Percentiles rank a stretch among this genome's conserved stretches.
These are phyloP conservation scores for Pelodytes ibericus DNA, from an alignment of 2,797 vertebrate species.

Conservation along the genomic window DNA sequence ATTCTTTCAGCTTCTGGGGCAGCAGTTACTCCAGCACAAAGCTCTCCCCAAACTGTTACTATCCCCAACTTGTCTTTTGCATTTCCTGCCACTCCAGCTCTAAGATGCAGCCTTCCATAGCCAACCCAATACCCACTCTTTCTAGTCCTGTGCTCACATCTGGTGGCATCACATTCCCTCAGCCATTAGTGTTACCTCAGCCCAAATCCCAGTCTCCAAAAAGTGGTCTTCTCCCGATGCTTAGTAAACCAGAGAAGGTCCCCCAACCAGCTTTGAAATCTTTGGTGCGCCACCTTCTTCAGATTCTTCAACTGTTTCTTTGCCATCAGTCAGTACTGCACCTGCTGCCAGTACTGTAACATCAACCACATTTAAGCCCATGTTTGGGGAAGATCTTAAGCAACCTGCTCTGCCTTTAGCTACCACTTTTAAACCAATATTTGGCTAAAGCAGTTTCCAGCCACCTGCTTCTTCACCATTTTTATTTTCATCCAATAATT, in stretches of 20 bases:
- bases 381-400: slow-evolving; percentile 71
- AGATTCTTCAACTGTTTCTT: not conserved
- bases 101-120: no score
- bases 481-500: slow-evolving; percentile 43
- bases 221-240: slow-evolving; percentile 61
- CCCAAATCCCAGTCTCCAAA: slow-evolving; percentile 59
- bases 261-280: slow-evolving; percentile 60
- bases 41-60: not conserved
- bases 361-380: slow-evolving; percentile 77
- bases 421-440: slow-evolving; percentile 81
- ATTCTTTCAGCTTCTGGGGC: slow-evolving; percentile 25
- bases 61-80: not conserved
- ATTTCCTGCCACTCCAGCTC: not conserved
- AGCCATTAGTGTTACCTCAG: slow-evolving; percentile 44
- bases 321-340: no score
- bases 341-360: slow-evolving; percentile 60
- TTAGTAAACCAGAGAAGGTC: slow-evolving; percentile 50
- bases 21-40: slow-evolving; percentile 26
- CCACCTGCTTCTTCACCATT: slow-evolving; percentile 62
- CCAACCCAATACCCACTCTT: not conserved
- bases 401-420: slow-evolving; percentile 49
- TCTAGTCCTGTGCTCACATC: not conserved
- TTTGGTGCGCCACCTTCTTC: slow-evolving; percentile 40
- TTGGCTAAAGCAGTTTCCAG: slow-evolving; percentile 62
- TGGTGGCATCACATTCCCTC: not conserved